These are phyloP conservation scores for Tylochromis polylepis DNA, from an alignment of 2,113 vertebrate genomes.

Conservation along the genomic window DNA sequence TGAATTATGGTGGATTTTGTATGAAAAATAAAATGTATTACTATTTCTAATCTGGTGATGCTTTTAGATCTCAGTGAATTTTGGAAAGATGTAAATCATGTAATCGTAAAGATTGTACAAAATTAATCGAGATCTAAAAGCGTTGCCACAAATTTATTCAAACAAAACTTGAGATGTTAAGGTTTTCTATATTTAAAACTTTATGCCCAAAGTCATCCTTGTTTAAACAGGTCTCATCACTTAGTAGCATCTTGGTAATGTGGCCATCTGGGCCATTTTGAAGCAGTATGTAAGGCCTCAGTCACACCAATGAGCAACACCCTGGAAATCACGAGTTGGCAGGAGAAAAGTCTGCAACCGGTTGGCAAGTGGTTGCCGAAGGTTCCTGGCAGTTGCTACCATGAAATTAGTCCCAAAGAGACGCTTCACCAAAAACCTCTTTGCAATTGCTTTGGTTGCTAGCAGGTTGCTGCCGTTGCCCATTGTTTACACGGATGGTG, in stretches of 20 bases:
- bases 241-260: rapidly evolving
- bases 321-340: background rate
- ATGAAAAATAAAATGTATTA: rapidly evolving
- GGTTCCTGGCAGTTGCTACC: background rate
- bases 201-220: background rate
- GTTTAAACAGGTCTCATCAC: background rate
- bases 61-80: background rate
- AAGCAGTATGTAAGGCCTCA: background rate
- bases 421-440: rapidly evolving
- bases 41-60: background rate
- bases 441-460: background rate
- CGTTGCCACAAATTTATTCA: background rate
- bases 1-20: background rate
- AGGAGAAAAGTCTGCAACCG: background rate
- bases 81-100: no score
- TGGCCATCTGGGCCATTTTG: background rate
- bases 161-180: no score
- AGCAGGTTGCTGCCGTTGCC: rapidly evolving
- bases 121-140: background rate
- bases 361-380: background rate
- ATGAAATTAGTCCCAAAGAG: background rate
- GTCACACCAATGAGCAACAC: background rate
- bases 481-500: background rate
- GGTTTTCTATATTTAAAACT: no score
- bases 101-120: no score